Base-by-base conservation (phyloP, 2,797 vertebrate species). In the Falco biarmicus region DNA sequence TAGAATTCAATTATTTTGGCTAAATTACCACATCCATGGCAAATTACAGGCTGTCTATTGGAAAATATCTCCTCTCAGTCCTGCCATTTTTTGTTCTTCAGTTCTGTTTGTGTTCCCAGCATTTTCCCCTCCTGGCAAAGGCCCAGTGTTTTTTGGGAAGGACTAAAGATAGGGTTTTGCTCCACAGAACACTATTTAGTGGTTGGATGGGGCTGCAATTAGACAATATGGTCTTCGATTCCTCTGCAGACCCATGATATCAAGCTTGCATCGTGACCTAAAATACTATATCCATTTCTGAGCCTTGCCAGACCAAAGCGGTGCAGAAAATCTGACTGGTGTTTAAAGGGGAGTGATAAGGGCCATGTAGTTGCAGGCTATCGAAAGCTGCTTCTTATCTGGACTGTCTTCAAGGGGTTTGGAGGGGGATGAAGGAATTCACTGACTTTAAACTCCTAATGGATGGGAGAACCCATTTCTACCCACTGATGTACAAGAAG, bases 21-120 rank as follows among this genome's bases (percentile, higher is more conserved):
- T 87, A 89, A 96, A 95, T 93, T 94, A 84, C 96, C 94, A 84
- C 74, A 96, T 95, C 87, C 93, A 95, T 65, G 45, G 96, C 84
- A 97, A 97, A 97, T 97, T 97, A 97, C 74, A 98, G 95, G 47
- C 68, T 97, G 69, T 57, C 93, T 94, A 75, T 93, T 96, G 96
- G 91, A 96, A 97, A 97, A 95, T 94, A 91, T 95, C 94, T 96
- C 93, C 53, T 93, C 84, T 89, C 19, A 34, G 37, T 74, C 76
- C 78, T 93, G 70, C 91, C 87, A 82, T 84, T 91, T 97, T 96
- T 92, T 94, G 78, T 95, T 96, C 94, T 96, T 73, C 41, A 39
- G 37, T 86, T 95, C 59, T 95, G 91, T 96, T 96, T 96, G 79
- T 97, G 61, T 96, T 97, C 94, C 92, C 94, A 96, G 68, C 77